phyloP scores from a whole-genome alignment of 2,797 vertebrate species.

The Scarus forsteni region DNA sequence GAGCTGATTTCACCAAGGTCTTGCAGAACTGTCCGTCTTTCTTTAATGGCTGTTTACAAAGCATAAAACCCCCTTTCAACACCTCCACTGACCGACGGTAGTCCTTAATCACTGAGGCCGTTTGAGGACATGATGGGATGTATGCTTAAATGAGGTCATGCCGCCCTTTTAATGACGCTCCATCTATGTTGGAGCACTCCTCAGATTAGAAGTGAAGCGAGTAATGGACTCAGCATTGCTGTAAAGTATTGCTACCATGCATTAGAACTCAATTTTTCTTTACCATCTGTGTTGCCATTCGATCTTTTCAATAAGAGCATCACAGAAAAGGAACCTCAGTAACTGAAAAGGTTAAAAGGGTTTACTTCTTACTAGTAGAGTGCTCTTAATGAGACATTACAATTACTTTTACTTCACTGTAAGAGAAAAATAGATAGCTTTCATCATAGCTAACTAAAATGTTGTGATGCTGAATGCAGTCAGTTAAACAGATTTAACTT shows the following conservation, averaged over 20 bases:
- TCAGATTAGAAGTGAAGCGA: constrained; percentile 45
- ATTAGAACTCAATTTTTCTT: constrained; percentile 22
- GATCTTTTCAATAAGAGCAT: constrained; percentile 5
- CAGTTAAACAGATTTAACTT: too few relatives aligned
- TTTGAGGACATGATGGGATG: constrained; percentile 25
- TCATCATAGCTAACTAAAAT: too few relatives aligned
- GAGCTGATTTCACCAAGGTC: constrained; percentile 43
- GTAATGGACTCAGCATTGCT: constrained; percentile 20
- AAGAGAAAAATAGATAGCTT: too few relatives aligned
- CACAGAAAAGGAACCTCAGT: too few relatives aligned
- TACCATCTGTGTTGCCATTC: neutral
- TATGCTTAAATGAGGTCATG: constrained; percentile 42
- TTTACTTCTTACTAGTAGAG: too few relatives aligned
- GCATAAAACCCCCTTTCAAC: constrained; percentile 35
- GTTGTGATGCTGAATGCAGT: too few relatives aligned
- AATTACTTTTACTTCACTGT: too few relatives aligned
- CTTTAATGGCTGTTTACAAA: constrained; percentile 55
- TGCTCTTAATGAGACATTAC: too few relatives aligned
- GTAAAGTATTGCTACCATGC: constrained; percentile 20
- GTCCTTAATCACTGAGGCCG: neutral
- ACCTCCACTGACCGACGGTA: constrained; percentile 35
- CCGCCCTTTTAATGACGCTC: constrained; percentile 31
- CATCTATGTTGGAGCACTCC: constrained; percentile 28
- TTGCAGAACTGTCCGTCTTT: constrained; percentile 41
- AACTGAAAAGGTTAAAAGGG: too few relatives aligned